Evolutionary conservation across 2,797 vertebrate genomes (phyloP).

Genomic region (Podarcis lilfordi): DNA sequence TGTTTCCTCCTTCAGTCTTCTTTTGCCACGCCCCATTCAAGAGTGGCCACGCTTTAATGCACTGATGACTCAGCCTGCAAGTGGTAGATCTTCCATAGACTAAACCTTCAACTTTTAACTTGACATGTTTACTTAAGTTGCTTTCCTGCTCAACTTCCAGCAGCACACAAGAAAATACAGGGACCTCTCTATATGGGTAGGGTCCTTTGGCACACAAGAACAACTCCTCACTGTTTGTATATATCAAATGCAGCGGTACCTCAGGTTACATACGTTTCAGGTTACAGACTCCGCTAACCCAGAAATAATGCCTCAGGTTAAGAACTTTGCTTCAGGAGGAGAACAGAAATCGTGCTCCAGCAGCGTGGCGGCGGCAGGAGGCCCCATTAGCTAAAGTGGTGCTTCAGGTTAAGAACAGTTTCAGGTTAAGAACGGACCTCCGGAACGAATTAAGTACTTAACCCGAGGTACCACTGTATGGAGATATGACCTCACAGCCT

Average conservation of each 20-base stretch:
- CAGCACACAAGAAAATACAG: not conserved
- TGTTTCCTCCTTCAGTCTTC: conserved; percentile 47
- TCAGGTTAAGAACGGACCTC: no score
- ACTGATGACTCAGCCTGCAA: conserved; percentile 24
- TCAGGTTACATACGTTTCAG: no score
- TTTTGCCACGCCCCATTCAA: conserved; percentile 29
- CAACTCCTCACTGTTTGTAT: not conserved
- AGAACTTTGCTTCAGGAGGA: no score
- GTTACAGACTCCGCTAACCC: no score
- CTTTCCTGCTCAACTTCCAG: conserved; percentile 44
- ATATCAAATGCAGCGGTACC: not conserved
- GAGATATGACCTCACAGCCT: not conserved
- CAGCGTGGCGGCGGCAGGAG: no score
- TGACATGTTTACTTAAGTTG: conserved; percentile 33
- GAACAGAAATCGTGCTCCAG: no score
- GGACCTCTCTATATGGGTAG: conserved; percentile 3
- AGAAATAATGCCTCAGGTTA: no score
- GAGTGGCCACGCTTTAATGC: conserved; percentile 19
- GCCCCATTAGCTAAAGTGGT: no score
- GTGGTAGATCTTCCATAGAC: conserved; percentile 39
- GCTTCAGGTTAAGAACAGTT: no score
- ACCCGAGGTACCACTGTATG: no score
- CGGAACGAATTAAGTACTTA: no score
- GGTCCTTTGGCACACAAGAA: conserved; percentile 1
- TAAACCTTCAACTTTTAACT: conserved; percentile 34